A percentile compares a stretch with the other conserved stretches of the same genome.
Evolutionary conservation across 2,888 invertebrate genomes (phyloP).

Genomic region (Lasioglossum zephyrum): DNA sequence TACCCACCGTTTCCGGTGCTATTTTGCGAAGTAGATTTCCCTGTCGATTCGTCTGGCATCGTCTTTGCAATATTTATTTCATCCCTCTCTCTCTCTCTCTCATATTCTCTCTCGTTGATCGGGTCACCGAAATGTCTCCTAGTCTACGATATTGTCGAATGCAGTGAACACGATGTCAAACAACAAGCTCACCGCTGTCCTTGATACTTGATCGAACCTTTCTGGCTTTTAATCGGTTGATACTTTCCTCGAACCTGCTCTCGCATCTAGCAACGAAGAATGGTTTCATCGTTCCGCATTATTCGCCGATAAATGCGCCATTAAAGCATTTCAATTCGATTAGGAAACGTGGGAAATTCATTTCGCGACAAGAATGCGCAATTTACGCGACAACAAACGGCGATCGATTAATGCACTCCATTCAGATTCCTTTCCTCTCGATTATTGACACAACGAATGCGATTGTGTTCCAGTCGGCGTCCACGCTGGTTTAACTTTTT

Average conservation of each 20-base stretch:
- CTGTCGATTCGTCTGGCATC: slow-evolving; percentile 61
- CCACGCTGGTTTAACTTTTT: slow-evolving; percentile 9
- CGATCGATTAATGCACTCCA: slow-evolving; percentile 66
- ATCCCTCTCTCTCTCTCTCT: background rate
- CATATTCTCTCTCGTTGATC: slow-evolving; percentile 17
- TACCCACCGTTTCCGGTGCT: slow-evolving; percentile 49
- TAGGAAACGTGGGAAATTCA: slow-evolving; percentile 70
- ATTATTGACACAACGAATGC: slow-evolving; percentile 52
- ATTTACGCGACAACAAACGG: slow-evolving; percentile 73
- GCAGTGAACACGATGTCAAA: background rate
- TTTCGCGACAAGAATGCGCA: slow-evolving; percentile 71
- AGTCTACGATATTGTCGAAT: background rate
- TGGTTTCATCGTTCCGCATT: slow-evolving; percentile 58
- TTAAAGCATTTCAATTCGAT: slow-evolving; percentile 74
- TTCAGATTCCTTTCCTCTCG: slow-evolving; percentile 63
- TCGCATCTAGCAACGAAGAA: slow-evolving; percentile 50
- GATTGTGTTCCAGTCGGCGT: slow-evolving; percentile 42
- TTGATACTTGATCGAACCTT: background rate
- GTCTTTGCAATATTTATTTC: slow-evolving; percentile 53
- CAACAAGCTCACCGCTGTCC: background rate
- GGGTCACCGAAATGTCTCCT: slow-evolving; percentile 8
- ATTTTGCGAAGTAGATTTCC: slow-evolving; percentile 62
- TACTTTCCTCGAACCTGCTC: slow-evolving; percentile 11
- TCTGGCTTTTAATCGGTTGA: slow-evolving; percentile 32
- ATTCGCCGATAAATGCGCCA: slow-evolving; percentile 68